Base-by-base conservation (phyloP, 2,113 vertebrate species). In the Dicaeum eximium region DNA sequence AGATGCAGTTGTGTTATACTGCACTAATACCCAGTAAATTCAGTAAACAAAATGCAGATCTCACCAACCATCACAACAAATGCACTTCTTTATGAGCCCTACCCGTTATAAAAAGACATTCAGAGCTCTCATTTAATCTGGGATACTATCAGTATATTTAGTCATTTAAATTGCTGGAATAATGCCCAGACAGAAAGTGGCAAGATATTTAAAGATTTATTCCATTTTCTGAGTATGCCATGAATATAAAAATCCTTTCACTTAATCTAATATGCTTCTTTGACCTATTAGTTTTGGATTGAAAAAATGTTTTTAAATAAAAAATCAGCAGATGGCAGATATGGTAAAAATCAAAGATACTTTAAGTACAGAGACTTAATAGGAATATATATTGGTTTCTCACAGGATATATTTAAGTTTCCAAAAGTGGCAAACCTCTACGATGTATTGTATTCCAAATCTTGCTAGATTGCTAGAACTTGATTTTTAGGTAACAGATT, bases 191-290 rank as follows among this genome's bases (percentile, higher is more conserved):
- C 56, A 37, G 50, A 92, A 96, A 97, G 66, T 80, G 61, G 64
- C 21, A 91, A 95, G 86, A 73, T 92, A 91, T 74, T 96, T 96
- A 94, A 96, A 97, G 73, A 95, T 64, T 86, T 58, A 92, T 92
- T 85, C 44, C 35, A 71, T 58, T 96, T 92, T 60, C 64, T 92
- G 97, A 95, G 89, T 88, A 37, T 40, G 78, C 42, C 70, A 88
- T 82, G 92, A 96, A 93, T 95, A 95, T 80, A 83, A 83, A 91
- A 86, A 20, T 24, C 11, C 89, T 93, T 86, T 37, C 77, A 95
- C 80, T 96, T 93, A 92, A 96, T 96, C 53, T 88, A 96, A 91
- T 92, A 47, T 60, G 75, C n/a, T 90, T 72, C 70, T 94, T 92
- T 4, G 8, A 22, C 91, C 61, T 91, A 61, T 86, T 91, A 86